A percentile compares a stretch with the other conserved stretches of the same genome.
Evolutionary conservation across 2,888 invertebrate genomes (phyloP).

Genomic region (Acanthosepion pharaonis): DNA sequence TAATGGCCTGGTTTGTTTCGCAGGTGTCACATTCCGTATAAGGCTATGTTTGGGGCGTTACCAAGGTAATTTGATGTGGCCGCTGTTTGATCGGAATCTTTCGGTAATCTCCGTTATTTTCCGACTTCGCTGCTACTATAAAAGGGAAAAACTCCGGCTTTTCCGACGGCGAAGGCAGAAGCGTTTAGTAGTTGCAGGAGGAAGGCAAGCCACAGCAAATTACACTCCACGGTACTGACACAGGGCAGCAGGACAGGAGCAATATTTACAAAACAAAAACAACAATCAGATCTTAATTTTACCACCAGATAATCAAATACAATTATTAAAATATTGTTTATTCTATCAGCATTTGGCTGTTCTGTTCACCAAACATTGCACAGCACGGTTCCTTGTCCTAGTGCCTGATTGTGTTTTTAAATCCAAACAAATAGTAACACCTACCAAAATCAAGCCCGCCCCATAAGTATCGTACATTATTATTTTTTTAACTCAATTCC

Average conservation of each 20-base stretch:
- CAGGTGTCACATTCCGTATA: neutral
- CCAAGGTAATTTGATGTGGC: neutral
- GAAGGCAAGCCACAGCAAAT: neutral
- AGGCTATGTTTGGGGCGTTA: neutral
- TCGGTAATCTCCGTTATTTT: neutral
- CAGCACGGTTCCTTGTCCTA: neutral
- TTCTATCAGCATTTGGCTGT: neutral
- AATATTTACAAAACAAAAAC: neutral
- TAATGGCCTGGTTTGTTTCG: neutral
- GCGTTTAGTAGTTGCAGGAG: slow-evolving; percentile 13
- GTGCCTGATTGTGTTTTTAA: neutral
- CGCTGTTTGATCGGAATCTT: neutral
- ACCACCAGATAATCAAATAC: neutral
- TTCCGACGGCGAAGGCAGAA: slow-evolving; percentile 33
- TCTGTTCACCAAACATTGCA: neutral
- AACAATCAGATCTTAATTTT: neutral
- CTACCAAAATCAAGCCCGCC: neutral
- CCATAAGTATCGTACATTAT: neutral
- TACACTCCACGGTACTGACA: neutral
- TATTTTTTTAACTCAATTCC: neutral
- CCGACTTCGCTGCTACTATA: neutral
- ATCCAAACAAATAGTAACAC: neutral
- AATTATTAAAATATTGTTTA: neutral
- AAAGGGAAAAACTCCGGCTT: neutral
- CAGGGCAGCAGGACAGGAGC: neutral